These are phyloP conservation scores for Ceratina calcarata DNA, from an alignment of 1,140 invertebrate species.

Conservation along the genomic window DNA sequence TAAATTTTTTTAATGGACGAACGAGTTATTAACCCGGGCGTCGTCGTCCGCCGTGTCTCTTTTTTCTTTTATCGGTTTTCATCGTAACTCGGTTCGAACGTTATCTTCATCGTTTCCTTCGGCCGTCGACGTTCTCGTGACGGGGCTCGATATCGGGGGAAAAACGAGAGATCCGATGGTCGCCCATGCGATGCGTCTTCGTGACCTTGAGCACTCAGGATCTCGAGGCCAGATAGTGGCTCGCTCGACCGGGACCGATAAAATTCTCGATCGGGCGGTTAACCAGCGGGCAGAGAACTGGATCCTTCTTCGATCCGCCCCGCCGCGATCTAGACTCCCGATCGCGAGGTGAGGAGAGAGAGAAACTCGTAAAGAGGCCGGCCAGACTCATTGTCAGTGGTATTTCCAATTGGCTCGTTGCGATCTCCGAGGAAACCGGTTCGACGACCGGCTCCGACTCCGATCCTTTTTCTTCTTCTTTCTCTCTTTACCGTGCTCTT, in stretches of 20 bases:
- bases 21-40: background rate
- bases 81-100: slow-evolving; percentile 15
- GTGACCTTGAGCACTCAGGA: slow-evolving; percentile 32
- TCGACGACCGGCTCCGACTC: slow-evolving; percentile 58
- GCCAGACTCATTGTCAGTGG: slow-evolving; percentile 63
- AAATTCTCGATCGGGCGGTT: slow-evolving; percentile 13
- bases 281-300: background rate
- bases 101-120: slow-evolving; percentile 11
- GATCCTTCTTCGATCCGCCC: background rate
- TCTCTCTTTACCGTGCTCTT: background rate
- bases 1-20: slow-evolving; percentile 20
- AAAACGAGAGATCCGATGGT: background rate
- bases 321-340: slow-evolving; percentile 37
- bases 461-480: slow-evolving; percentile 4
- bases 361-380: slow-evolving; percentile 55
- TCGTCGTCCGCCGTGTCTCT: background rate
- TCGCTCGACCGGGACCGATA: background rate
- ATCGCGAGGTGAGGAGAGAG: slow-evolving; percentile 36
- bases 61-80: slow-evolving; percentile 23
- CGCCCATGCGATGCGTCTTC: background rate
- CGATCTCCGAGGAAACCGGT: slow-evolving; percentile 65
- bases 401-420: slow-evolving; percentile 67
- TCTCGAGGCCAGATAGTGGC: slow-evolving; percentile 6
- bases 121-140: slow-evolving; percentile 4
- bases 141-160: background rate